Evolutionary conservation across 2,113 vertebrate species (phyloP), one percentile per base, ranked within the genome.

Genomic region (Campylomormyrus tamandua): DNA sequence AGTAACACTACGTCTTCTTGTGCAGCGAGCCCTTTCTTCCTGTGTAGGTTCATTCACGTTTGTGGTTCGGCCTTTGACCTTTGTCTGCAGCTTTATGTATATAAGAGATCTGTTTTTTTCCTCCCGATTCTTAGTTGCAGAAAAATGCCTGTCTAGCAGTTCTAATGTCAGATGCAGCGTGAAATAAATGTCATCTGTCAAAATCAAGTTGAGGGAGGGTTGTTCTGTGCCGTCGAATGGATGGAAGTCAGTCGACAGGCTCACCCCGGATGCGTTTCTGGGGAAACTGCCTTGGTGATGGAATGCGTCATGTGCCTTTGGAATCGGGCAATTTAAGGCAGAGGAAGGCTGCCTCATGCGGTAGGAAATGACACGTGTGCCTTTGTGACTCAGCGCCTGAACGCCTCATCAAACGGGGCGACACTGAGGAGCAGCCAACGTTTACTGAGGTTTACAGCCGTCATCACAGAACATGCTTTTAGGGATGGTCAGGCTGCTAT

Each of bases 41-140:
- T 94, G 90, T 92, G 94, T 84, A 92, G 92, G 94, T 93, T 91
- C 19, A 88, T 87, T 85, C 31, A 45, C 13, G 70, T 93, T 96
- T 96, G 94, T 95, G 35, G 89, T 84, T 96, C 96, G 95, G 95
- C 96, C 96, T 96, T 93, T 93, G 93, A 80, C 5, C 92, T 92
- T 91, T 91, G 93, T 95, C 94, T 58, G 91, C 94, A 92, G 90
- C 90, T 91, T 94, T 95, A 90, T 96, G 95, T 97, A 95, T 96
- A 95, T 95, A 94, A 39, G 89, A 87, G 92, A 91, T 92, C 90
- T 90, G 90, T 91, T 93, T 87, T 93, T 87, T 91, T 93, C 94
- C 94, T 93, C 89, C 66, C 92, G 91, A 90, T 50, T 92, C 83
- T 90, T 83, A 84, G 17, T 84, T 91, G 91, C 91, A 84, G n/a